Evolutionary conservation across 92 coral and sea anemone genomes (phyloP), one percentile per base, ranked within the genome.

Genomic region (Zoanthus sansibaricus): DNA sequence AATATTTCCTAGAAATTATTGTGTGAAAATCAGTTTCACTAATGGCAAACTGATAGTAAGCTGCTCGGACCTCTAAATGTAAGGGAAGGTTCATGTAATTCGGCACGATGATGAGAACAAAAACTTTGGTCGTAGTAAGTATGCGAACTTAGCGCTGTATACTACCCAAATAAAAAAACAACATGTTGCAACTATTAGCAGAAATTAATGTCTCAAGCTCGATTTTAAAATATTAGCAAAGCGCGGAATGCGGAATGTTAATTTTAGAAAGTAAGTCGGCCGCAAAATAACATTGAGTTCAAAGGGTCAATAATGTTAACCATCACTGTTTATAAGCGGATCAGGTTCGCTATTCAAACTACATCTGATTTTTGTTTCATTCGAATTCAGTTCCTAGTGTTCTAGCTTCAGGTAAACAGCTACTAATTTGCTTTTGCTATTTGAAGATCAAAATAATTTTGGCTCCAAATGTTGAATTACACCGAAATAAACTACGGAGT

Each of bases 271-370:
- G 25, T 25, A 25, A 25, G 25, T 25, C 25, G 25, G 25, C 25
- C 25, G 25, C 25, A 25, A 25, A 25, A 25, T 25, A 25, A 0
- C 25, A 25, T 25, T 25, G 25, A 25, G 70, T 62, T 16, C 7
- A 62, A 62, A 6, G 1, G 70, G 70, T 62, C 70, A 62, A 16
- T 20, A 7, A 16, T 20, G 14, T 7, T 62, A 13, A 62, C 70
- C 70, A 62, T 62, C 70, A 62, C 70, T 7, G 70, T 62, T 62
- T 62, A 62, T 62, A 62, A 62, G 70, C 70, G 70, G 70, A 62
- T 62, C 70, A 62, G 6, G 70, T 56, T 56, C 64, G 64, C 64
- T 0, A 56, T 56, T 56, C n/a, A 56, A 56, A 56, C 64, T 56
- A 56, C 13, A 56, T 16, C 16, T 56, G 64, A 56, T 12, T 56